Evolutionary conservation across 2,797 vertebrate genomes (phyloP).

Genomic region (Bradypodion ventrale): DNA sequence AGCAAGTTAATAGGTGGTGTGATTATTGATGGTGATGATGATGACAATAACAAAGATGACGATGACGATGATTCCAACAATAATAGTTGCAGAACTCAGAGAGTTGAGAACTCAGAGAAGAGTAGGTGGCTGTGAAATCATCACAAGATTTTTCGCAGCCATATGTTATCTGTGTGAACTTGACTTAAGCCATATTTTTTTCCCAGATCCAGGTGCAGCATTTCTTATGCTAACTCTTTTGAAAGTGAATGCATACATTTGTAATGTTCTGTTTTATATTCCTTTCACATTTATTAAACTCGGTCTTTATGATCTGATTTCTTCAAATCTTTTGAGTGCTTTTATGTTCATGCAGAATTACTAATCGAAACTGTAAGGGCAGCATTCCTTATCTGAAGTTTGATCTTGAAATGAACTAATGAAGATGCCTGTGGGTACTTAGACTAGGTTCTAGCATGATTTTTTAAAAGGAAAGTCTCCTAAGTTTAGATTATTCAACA

Average conservation of each 20-base stretch:
- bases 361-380: conserved; percentile 6
- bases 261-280: neutral
- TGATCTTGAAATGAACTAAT: conserved; percentile 23
- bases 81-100: too few species aligned
- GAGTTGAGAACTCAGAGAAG: too few species aligned
- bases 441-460: neutral
- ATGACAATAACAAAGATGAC: too few species aligned
- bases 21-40: neutral
- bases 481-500: conserved; percentile 14
- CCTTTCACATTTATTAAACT: neutral
- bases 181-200: neutral
- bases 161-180: neutral
- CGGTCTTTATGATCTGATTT: neutral
- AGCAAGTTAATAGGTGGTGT: neutral
- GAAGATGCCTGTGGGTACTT: conserved; percentile 11
- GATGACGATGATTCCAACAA: too few species aligned
- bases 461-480: neutral
- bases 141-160: neutral
- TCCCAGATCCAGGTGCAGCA: neutral
- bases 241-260: neutral
- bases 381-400: conserved; percentile 20
- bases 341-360: conserved; percentile 14
- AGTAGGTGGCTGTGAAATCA: too few species aligned
- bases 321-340: conserved; percentile 6
- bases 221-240: neutral